A percentile compares a stretch with the other conserved stretches of the same genome.
Conservation (phyloP, 2,888 invertebrate genomes). For the Gymnosoma rotundatum region DNA sequence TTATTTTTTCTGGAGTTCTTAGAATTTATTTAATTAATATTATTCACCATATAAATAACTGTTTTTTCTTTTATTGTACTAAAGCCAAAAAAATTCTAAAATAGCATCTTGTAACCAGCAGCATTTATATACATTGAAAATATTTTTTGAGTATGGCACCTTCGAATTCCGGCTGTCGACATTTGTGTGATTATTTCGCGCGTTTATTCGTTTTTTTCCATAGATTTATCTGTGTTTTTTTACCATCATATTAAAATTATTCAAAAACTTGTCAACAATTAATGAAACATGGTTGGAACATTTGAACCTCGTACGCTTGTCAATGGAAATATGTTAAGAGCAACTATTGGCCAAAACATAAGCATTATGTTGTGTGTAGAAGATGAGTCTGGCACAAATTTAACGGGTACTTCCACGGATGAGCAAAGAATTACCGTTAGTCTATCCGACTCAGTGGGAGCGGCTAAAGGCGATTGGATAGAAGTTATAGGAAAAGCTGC, state of each 20-base stretch:
- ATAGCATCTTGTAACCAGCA: too few relatives aligned
- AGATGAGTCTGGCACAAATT: conserved; percentile 74
- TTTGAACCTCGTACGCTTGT: conserved; percentile 78
- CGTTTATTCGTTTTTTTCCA: conserved; percentile 33
- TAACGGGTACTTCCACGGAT: conserved; percentile 77
- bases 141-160: too few relatives aligned
- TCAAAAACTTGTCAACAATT: background rate
- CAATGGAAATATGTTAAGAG: conserved; percentile 78
- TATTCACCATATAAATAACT: too few relatives aligned
- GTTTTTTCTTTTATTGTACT: too few relatives aligned
- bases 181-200: conserved; percentile 5
- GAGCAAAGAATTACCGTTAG: conserved; percentile 77
- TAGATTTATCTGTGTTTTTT: too few relatives aligned
- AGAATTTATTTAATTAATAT: too few relatives aligned
- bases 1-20: too few relatives aligned
- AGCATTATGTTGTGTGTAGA: conserved; percentile 80
- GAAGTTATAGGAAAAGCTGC: conserved; percentile 79
- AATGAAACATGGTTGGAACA: conserved; percentile 75
- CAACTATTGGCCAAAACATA: conserved; percentile 77
- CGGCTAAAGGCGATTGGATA: conserved; percentile 78
- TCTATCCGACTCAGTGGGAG: conserved; percentile 74
- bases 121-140: too few relatives aligned
- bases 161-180: too few relatives aligned
- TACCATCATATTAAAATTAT: conserved; percentile 4
- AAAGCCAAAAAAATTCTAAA: too few relatives aligned